A percentile compares a stretch with the other conserved stretches of the same genome.
phyloP scores from a whole-genome alignment of 2,888 invertebrate species.

The Polymixis lichenea region DNA sequence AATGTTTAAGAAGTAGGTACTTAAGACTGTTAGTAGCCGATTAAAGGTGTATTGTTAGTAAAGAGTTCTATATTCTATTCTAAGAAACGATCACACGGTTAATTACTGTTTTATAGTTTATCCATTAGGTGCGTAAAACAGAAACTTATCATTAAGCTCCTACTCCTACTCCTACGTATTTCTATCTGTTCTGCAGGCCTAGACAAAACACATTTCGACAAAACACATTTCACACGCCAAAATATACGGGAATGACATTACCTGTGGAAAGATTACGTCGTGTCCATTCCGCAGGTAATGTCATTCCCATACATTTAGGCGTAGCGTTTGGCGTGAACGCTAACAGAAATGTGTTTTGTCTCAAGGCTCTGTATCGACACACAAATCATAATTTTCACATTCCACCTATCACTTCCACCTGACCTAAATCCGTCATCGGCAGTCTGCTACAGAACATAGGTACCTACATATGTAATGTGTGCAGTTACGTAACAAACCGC shows the following conservation, averaged over 20 bases:
- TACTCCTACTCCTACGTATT: neutral
- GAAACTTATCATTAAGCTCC: neutral
- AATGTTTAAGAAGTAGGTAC: no score
- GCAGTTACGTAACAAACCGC: neutral
- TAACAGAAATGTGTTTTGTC: no score
- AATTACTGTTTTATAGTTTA: neutral
- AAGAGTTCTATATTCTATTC: neutral
- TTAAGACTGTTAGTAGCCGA: no score
- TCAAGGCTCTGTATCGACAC: neutral
- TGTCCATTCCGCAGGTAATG: no score
- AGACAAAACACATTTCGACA: no score
- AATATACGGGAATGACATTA: no score
- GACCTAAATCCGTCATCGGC: slow-evolving; percentile 29
- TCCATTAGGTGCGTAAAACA: neutral
- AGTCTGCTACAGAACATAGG: neutral
- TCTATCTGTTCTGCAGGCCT: no score
- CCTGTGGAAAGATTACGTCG: no score
- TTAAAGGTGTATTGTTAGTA: no score
- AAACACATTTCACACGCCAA: no score
- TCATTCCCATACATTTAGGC: no score
- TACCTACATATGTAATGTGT: neutral
- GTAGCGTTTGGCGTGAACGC: no score
- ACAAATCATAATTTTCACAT: slow-evolving; percentile 5
- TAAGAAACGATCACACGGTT: neutral
- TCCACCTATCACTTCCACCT: neutral